These are phyloP conservation scores for Papilio polyxenes DNA, from an alignment of 1,140 invertebrate genomes.

Conservation along the genomic window DNA sequence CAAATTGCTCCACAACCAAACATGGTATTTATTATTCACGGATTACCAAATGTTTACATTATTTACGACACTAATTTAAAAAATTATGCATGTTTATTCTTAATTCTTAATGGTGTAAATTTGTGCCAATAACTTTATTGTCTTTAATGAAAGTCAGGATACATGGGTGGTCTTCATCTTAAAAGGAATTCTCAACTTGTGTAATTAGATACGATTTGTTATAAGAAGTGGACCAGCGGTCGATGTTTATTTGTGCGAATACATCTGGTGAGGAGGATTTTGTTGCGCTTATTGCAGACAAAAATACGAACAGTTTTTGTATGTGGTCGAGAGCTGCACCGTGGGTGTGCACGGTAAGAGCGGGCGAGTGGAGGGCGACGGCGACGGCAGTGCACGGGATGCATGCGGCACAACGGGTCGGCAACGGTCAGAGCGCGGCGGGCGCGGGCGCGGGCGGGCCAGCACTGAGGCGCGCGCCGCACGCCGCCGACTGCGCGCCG, in stretches of 20 bases:
- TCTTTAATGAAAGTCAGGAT: background rate
- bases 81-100: background rate
- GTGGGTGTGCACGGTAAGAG: slow-evolving; percentile 42
- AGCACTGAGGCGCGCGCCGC: slow-evolving; percentile 74
- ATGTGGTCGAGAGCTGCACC: slow-evolving; percentile 15
- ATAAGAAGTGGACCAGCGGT: background rate
- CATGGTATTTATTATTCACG: slow-evolving; percentile 35
- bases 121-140: background rate
- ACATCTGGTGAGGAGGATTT: slow-evolving; percentile 24
- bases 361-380: slow-evolving; percentile 44
- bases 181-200: slow-evolving; percentile 1
- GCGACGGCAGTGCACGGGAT: slow-evolving; percentile 59
- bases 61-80: slow-evolving; percentile 4
- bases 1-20: slow-evolving; percentile 39
- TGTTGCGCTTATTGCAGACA: slow-evolving; percentile 24
- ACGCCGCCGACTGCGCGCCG: slow-evolving; percentile 55
- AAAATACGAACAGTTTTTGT: slow-evolving; percentile 12
- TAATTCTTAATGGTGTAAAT: background rate
- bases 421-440: slow-evolving; percentile 54
- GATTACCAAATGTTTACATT: background rate
- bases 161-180: background rate
- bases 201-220: slow-evolving; percentile 28
- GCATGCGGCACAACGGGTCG: slow-evolving; percentile 59
- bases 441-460: slow-evolving; percentile 72
- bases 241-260: slow-evolving; percentile 35